Percentiles rank a stretch among this genome's conserved stretches.
phyloP scores from a whole-genome alignment of 2,797 vertebrate genomes.

The Meda fulgida region DNA sequence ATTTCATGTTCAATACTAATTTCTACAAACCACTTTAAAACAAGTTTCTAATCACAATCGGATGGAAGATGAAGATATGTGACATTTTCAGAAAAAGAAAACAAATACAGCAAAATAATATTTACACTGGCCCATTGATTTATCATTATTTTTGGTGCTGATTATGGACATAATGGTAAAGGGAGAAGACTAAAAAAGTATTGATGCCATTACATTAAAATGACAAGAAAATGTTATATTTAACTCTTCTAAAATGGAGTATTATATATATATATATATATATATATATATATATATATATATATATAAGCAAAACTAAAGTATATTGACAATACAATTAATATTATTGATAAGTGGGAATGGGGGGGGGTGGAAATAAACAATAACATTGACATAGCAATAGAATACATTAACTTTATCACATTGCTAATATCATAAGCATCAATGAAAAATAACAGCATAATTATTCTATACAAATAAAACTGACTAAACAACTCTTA shows the following conservation, averaged over 20 bases:
- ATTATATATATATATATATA: conserved; percentile 24
- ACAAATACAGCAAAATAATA: conserved; percentile 6
- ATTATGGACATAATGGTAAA: conserved; percentile 32
- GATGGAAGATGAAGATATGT: conserved; percentile 22
- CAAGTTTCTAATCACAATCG: conserved; percentile 17
- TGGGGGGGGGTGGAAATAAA: conserved; percentile 55
- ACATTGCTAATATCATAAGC: conserved; percentile 74
- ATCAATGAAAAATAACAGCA: conserved; percentile 73
- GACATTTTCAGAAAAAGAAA: conserved; percentile 4
- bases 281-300: conserved; percentile 26
- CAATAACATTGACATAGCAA: conserved; percentile 67
- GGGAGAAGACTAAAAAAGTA: conserved; percentile 27
- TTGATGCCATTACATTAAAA: conserved; percentile 31
- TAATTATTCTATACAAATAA: conserved; percentile 81
- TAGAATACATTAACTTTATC: conserved; percentile 70
- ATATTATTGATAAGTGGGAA: conserved; percentile 42
- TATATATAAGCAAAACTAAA: conserved; percentile 42
- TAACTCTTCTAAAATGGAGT: conserved; percentile 40
- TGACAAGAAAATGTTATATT: conserved; percentile 47
- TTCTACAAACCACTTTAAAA: conserved; percentile 31
- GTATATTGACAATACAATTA: conserved; percentile 50
- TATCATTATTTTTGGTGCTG: conserved; percentile 30
- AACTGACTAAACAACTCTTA: conserved; percentile 68
- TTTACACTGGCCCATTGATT: conserved; percentile 38
- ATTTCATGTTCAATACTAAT: neutral